Evolutionary conservation across 2,888 invertebrate species (phyloP).

Genomic region (Allophyes oxyacanthae): DNA sequence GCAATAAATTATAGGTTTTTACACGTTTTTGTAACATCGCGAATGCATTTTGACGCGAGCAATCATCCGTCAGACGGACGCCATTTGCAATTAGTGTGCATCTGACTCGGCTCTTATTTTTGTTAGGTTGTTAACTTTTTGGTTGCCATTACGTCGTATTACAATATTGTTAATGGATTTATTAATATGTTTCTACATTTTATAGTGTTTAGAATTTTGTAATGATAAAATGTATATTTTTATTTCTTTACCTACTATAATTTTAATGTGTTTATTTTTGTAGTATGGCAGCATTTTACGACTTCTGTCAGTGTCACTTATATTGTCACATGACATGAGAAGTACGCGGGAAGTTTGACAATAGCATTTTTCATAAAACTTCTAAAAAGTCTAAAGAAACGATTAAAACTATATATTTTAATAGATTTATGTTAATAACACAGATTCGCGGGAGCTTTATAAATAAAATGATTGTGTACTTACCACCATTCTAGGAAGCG

Average conservation of each 20-base stretch:
- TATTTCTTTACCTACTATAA: conserved; percentile 10
- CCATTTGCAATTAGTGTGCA: conserved; percentile 78
- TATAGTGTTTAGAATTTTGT: not conserved
- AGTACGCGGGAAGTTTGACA: conserved; percentile 18
- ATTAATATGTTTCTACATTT: too few species aligned
- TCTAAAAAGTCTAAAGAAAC: too few species aligned
- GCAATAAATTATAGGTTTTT: conserved; percentile 60
- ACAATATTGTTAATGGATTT: too few species aligned
- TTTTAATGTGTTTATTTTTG: too few species aligned
- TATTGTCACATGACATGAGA: too few species aligned
- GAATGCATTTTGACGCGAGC: conserved; percentile 78
- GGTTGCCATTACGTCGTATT: not conserved
- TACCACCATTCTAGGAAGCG: too few species aligned
- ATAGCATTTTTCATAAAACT: too few species aligned
- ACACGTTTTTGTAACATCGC: conserved; percentile 71
- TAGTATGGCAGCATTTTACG: conserved; percentile 25
- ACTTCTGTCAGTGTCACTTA: conserved; percentile 16
- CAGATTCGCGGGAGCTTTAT: too few species aligned
- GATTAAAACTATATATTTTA: too few species aligned
- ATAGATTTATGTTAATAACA: too few species aligned
- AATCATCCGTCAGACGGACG: conserved; percentile 79
- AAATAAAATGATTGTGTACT: too few species aligned
- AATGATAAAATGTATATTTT: not conserved
- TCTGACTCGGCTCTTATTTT: conserved; percentile 49
- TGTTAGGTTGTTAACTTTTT: conserved; percentile 27